phyloP scores from a whole-genome alignment of 2,888 invertebrate species.

The Pilophorus perplexus region DNA sequence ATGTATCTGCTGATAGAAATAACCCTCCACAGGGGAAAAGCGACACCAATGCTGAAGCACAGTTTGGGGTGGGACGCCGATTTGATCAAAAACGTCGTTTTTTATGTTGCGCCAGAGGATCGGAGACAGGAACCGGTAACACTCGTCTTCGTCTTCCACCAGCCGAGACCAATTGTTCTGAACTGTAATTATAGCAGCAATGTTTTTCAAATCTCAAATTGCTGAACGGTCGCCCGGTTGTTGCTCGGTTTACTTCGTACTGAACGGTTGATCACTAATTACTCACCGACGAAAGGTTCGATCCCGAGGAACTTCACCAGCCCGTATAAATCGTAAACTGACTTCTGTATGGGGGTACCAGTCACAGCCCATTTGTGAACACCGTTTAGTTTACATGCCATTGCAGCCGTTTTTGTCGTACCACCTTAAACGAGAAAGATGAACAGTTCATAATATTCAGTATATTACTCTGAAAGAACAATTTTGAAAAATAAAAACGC shows the following conservation, averaged over 20 bases:
- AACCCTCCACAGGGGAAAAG: constrained; percentile 70
- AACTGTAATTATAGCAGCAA: no score
- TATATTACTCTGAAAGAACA: no score
- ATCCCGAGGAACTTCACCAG: constrained; percentile 61
- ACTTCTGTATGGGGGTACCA: constrained; percentile 68
- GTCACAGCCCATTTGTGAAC: constrained; percentile 71
- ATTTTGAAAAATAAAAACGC: no score
- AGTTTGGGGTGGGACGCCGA: constrained; percentile 65
- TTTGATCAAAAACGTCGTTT: constrained; percentile 63
- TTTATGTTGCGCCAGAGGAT: constrained; percentile 71
- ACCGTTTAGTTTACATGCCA: constrained; percentile 61
- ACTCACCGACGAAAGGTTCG: constrained; percentile 57
- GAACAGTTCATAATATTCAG: no score
- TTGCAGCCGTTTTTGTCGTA: constrained; percentile 59
- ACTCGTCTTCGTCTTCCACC: constrained; percentile 55
- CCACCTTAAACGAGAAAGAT: no score
- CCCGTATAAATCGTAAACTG: constrained; percentile 56
- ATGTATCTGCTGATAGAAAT: constrained; percentile 68
- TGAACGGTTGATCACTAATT: background rate
- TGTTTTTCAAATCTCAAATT: no score
- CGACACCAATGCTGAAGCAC: constrained; percentile 60
- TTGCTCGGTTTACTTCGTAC: no score
- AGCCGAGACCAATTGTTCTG: constrained; percentile 57
- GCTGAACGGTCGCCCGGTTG: no score
- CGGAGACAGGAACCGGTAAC: constrained; percentile 57